These are phyloP conservation scores for Laupala kohalensis DNA, from an alignment of 1,140 invertebrate genomes.

Conservation along the genomic window DNA sequence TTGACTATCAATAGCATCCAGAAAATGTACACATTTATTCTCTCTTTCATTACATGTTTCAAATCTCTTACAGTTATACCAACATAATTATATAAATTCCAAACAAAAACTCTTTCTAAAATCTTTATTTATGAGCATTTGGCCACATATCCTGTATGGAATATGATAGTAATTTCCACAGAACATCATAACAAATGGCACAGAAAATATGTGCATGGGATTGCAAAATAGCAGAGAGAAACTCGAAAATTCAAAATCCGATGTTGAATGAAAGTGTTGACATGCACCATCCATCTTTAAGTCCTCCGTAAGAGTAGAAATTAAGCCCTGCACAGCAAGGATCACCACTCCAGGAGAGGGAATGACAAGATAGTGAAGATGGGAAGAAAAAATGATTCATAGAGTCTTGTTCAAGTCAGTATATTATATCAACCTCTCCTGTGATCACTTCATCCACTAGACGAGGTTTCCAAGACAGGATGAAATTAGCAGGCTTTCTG, in stretches of 20 bases:
- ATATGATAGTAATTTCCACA: slow-evolving; percentile 11
- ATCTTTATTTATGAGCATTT: slow-evolving; percentile 1
- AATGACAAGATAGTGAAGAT: background rate
- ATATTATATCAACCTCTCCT: background rate
- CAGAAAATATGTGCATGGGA: background rate
- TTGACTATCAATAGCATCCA: no score
- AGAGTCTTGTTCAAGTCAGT: background rate
- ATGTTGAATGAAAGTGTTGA: background rate
- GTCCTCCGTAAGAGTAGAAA: background rate
- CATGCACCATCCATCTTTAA: background rate
- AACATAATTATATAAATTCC: background rate
- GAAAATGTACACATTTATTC: no score
- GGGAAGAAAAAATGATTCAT: background rate
- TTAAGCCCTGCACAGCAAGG: background rate
- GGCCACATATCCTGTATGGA: slow-evolving; percentile 6
- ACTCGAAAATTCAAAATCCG: background rate
- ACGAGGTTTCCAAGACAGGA: slow-evolving; percentile 13
- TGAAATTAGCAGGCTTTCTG: background rate
- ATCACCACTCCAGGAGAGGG: background rate
- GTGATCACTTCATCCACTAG: background rate
- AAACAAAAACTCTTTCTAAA: background rate
- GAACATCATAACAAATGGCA: slow-evolving; percentile 2
- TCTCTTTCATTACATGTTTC: background rate
- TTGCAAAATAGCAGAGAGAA: background rate
- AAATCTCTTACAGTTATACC: background rate